These are phyloP conservation scores for Neopelma chrysocephalum DNA, from an alignment of 2,797 vertebrate species.

Conservation along the genomic window DNA sequence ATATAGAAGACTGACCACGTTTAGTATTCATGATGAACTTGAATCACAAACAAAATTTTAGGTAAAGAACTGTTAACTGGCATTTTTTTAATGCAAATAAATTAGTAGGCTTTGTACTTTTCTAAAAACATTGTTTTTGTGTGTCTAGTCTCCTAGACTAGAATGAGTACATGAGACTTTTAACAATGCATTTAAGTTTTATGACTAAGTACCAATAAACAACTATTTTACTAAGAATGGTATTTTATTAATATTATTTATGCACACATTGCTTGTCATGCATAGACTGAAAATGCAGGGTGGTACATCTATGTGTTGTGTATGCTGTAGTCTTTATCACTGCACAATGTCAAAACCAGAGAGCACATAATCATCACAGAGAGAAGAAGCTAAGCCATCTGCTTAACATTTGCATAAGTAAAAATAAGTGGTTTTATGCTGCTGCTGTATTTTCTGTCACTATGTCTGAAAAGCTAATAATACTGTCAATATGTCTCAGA, in stretches of 20 bases:
- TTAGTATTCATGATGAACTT: neutral
- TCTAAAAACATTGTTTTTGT: neutral
- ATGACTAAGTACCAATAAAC: neutral
- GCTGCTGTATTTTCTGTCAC: neutral
- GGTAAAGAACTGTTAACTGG: neutral
- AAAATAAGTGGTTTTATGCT: neutral
- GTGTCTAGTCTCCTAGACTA: neutral
- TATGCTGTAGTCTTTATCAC: neutral
- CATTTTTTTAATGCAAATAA: neutral
- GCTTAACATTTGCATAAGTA: neutral
- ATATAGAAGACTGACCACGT: neutral
- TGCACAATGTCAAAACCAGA: neutral
- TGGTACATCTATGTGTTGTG: neutral
- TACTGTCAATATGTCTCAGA: neutral
- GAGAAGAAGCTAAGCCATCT: neutral
- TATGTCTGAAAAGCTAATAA: neutral
- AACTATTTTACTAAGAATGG: neutral
- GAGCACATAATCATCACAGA: neutral
- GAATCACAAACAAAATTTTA: neutral
- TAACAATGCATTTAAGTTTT: neutral
- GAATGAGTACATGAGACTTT: neutral
- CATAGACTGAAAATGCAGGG: neutral
- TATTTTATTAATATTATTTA: neutral
- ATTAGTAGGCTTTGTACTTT: neutral
- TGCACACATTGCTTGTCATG: neutral